Evolutionary conservation across 2,888 invertebrate genomes (phyloP).

Genomic region (Agelastica alni): DNA sequence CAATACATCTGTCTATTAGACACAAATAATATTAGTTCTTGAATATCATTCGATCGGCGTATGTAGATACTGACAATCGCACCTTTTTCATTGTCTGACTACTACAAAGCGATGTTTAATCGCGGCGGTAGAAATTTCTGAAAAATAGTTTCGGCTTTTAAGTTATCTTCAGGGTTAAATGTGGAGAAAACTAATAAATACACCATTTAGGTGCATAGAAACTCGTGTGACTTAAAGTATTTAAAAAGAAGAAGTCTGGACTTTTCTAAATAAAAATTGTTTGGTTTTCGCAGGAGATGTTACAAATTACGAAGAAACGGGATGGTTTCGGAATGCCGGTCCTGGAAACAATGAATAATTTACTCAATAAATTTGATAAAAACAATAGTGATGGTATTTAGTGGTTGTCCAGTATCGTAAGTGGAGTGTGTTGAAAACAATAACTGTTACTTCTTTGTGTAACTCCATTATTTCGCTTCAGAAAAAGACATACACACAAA

Average conservation of each 20-base stretch:
- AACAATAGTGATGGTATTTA: conserved; percentile 38
- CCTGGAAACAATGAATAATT: not conserved
- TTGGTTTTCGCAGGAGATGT: no score
- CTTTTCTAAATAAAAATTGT: no score
- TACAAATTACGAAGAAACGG: no score
- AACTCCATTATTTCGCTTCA: conserved; percentile 16
- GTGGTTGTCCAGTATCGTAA: conserved; percentile 24
- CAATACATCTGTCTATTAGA: conserved; percentile 20
- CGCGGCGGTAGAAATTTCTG: not conserved
- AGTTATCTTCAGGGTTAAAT: no score
- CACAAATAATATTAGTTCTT: conserved; percentile 15
- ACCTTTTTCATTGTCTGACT: not conserved
- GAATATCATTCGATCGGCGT: not conserved
- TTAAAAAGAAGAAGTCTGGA: no score
- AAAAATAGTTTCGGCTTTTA: not conserved
- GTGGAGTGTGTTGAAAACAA: conserved; percentile 15
- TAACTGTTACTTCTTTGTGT: conserved; percentile 12
- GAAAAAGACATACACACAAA: conserved; percentile 1
- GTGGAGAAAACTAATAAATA: no score
- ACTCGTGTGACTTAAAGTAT: no score
- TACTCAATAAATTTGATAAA: conserved; percentile 36
- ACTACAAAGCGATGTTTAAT: not conserved
- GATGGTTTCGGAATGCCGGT: no score
- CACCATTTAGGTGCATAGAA: no score
- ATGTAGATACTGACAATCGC: not conserved